Conservation (phyloP, 2,888 invertebrate genomes). For the Loripinus fragilis region DNA sequence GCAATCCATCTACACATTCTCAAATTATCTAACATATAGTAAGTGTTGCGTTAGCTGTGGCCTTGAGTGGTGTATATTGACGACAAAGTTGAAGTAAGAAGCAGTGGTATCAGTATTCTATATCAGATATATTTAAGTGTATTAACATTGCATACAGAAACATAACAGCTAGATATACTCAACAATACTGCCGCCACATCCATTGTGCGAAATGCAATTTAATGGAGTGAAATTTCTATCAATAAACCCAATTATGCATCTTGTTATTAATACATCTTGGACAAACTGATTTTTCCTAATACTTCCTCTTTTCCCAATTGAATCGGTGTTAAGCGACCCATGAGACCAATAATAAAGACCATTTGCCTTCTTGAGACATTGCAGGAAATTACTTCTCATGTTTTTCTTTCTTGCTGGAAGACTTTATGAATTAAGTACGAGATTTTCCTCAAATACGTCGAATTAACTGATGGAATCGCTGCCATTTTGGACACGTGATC, state of each 20-base stretch:
- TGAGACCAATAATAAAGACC: conserved; percentile 47
- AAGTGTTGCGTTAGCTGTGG: too few species aligned
- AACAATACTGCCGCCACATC: too few species aligned
- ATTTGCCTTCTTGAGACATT: conserved; percentile 55
- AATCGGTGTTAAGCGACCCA: conserved; percentile 50
- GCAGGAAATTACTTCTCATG: conserved; percentile 57
- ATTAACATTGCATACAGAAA: too few species aligned
- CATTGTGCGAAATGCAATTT: neutral
- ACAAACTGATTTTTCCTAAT: conserved; percentile 19
- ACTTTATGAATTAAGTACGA: conserved; percentile 46
- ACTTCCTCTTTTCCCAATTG: conserved; percentile 42
- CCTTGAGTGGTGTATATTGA: too few species aligned
- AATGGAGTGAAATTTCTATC: neutral
- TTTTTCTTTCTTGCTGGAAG: conserved; percentile 27
- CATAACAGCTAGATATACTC: too few species aligned
- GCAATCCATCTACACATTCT: too few species aligned
- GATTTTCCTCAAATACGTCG: conserved; percentile 4
- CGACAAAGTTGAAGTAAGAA: too few species aligned
- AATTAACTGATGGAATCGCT: neutral
- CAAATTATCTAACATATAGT: too few species aligned
- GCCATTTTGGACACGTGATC: conserved; percentile 14
- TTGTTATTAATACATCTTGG: conserved; percentile 6
- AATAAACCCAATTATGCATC: conserved; percentile 9
- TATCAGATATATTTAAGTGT: too few species aligned
- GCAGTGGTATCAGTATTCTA: too few species aligned